Evolutionary conservation across 2,888 invertebrate species (phyloP).

Genomic region (Tortricodes alternella): DNA sequence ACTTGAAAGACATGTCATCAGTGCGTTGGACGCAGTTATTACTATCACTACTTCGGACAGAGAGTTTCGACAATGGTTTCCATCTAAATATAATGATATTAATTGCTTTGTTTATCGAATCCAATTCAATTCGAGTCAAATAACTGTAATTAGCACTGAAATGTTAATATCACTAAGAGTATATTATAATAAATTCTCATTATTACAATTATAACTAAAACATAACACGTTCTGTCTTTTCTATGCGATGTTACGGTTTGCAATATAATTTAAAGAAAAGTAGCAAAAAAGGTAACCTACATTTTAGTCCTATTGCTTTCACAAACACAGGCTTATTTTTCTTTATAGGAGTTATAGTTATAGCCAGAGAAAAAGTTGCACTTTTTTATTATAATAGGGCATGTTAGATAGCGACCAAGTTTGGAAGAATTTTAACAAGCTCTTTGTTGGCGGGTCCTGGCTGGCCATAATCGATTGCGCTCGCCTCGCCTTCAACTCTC

Average conservation of each 20-base stretch:
- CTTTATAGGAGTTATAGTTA: background rate
- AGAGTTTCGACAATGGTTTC: background rate
- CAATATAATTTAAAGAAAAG: too few relatives aligned
- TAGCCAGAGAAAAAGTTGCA: constrained; percentile 40
- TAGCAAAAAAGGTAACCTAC: too few relatives aligned
- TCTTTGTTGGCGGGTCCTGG: constrained; percentile 59
- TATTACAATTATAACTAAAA: too few relatives aligned
- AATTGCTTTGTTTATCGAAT: too few relatives aligned
- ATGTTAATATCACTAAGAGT: too few relatives aligned
- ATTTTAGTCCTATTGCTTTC: background rate
- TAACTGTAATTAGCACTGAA: too few relatives aligned
- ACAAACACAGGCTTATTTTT: background rate
- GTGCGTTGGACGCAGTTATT: background rate
- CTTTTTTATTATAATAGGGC: constrained; percentile 66
- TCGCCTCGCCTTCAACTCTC: constrained; percentile 26
- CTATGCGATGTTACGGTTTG: too few relatives aligned
- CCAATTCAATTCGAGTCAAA: too few relatives aligned
- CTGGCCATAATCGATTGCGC: constrained; percentile 41
- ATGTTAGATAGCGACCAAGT: constrained; percentile 49
- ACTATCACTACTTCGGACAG: constrained; percentile 12
- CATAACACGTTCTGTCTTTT: too few relatives aligned
- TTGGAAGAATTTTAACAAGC: constrained; percentile 77
- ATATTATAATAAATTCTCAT: too few relatives aligned
- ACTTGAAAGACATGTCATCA: background rate
- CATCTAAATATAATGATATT: too few relatives aligned